Base-by-base conservation (phyloP, 2,797 vertebrate species). In the Rhynchonycteris naso region DNA sequence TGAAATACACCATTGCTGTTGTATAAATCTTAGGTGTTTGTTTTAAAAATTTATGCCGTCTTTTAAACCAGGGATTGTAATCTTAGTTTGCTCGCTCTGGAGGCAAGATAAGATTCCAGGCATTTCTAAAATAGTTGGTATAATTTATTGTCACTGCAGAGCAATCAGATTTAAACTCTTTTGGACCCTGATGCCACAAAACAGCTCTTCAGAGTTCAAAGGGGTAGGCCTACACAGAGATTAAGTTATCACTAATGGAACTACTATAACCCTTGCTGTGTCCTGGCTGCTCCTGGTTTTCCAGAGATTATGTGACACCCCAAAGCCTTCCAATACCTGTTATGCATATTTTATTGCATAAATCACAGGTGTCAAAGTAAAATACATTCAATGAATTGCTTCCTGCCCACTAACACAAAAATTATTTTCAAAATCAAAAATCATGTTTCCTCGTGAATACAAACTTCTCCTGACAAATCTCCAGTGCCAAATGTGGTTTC, bases 401-500 rank as follows among this genome's bases (percentile, higher is more conserved):
- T 98, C 98, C 98, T 98, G 98, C 98, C 98, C 98, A 96, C 97
- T 97, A 98, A 98, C 91, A 95, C 94, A 97, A 97, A 98, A 96
- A 95, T 96, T 97, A 98, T 98, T 90, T 93, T 97, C 85, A 94
- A 95, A 97, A 97, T 95, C 71, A 94, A 96, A 98, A 98, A 97
- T 98, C 98, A 98, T 98, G 98, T 98, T 98, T 98, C 98, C 98
- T 98, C 96, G 95, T 97, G 98, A 98, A 97, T 98, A 98, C 98
- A 98, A 98, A 98, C 97, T 98, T 98, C 97, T 98, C 98, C 97
- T 98, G 98, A 98, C 98, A 98, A 98, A 98, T 95, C 90, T 97
- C 97, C 98, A 98, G 96, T 98, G 98, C 98, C 98, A 98, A 99
- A 99, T 99, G 98, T 99, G 99, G 98, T 99, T 99, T 98, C 98